Evolutionary conservation across 2,113 vertebrate genomes (phyloP).

Genomic region (Geothlypis trichas): DNA sequence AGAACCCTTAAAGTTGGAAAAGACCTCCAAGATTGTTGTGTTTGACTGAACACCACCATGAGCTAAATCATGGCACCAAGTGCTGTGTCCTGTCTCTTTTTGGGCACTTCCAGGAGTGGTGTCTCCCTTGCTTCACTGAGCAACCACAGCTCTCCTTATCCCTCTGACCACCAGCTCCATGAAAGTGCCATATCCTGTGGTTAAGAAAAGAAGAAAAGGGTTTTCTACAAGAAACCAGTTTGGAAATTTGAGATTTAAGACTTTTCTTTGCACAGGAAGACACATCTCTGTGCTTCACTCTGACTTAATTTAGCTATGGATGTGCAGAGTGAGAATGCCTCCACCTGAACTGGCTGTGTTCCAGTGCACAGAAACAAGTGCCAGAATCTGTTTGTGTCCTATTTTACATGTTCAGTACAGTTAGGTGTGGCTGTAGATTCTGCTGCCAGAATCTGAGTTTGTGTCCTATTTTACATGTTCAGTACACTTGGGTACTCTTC

Average conservation of each 20-base stretch:
- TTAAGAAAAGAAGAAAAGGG: neutral
- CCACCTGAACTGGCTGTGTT: neutral
- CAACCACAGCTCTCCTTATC: neutral
- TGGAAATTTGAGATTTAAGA: neutral
- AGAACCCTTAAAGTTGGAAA: neutral
- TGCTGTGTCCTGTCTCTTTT: neutral
- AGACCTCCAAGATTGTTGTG: neutral
- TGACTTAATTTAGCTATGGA: neutral
- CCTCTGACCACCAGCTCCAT: neutral
- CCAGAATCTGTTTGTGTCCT: neutral
- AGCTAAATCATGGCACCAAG: neutral
- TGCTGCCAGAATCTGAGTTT: neutral
- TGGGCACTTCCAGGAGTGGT: neutral
- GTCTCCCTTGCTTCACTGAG: neutral
- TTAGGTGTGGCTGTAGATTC: neutral
- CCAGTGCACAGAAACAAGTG: neutral
- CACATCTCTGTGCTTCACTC: neutral
- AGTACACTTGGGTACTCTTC: neutral
- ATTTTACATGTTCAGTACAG: neutral
- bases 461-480: neutral
- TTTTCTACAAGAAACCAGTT: neutral
- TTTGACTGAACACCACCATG: no score
- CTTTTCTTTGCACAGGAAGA: neutral
- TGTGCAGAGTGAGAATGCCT: neutral
- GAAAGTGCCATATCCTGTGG: neutral